Base-by-base conservation (phyloP, 2,797 vertebrate genomes). In the Pipistrellus kuhlii region DNA sequence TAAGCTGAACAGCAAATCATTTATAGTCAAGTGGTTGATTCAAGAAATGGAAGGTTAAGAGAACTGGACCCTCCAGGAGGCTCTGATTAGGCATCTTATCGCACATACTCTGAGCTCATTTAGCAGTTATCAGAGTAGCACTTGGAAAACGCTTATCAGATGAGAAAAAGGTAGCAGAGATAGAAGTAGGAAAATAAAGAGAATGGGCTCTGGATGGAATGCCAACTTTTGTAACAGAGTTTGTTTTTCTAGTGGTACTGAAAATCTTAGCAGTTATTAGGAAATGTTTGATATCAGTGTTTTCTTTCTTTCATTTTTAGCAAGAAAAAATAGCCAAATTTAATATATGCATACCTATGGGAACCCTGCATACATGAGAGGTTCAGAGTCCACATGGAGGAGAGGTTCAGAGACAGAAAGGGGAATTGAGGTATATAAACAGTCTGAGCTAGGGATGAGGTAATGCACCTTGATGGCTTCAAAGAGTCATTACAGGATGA, bases 101-200 rank as follows among this genome's bases (percentile, higher is more conserved):
- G 1, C 17, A 87, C 4, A 1, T 5, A 25, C 17, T 51, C n/a
- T 64, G 12, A 23, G 25, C 3, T 78, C 71, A 72, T 46, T 89
- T 68, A 64, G 48, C 53, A 46, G 30, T 48, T 64, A 1, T 5
- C 84, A 92, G 53, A 83, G 46, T 0, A 38, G 32, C 69, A 21
- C 27, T 46, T 57, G 2, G 71, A 32, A 91, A 77, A 9, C 8
- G 4, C 15, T 88, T 94, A 62, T 92, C 3, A 8, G 30, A n/a
- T 57, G 76, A 71, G 5, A 80, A 21, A 44, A 72, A 83, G 4
- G 11, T 77, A 46, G 48, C 48, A 30, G 53, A 64, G 14, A 46
- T 2, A 94, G 20, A 92, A 85, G 55, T 48, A 44, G 87, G 55
- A 84, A 85, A 93, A 86, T 30, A 25, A 86, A 53, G 86, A 91